phyloP scores from a whole-genome alignment of 2,797 vertebrate species.

The Megalops cyprinoides region DNA sequence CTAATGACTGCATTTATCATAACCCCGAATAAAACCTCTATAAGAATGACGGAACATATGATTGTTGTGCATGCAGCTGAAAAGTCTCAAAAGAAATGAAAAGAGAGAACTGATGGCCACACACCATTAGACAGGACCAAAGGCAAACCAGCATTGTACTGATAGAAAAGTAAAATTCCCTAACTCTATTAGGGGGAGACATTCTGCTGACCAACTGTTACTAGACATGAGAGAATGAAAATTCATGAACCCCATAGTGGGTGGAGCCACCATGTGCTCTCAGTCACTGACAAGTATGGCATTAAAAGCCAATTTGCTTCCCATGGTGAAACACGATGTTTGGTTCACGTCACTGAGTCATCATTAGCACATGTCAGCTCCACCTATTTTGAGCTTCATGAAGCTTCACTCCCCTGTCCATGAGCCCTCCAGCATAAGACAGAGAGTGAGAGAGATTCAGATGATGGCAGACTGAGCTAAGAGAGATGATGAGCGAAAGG shows the following conservation, averaged over 20 bases:
- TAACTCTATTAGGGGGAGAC: neutral
- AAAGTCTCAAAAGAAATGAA: neutral
- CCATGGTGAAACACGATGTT: too few relatives aligned
- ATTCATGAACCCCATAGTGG: neutral
- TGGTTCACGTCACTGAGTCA: neutral
- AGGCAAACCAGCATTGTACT: neutral
- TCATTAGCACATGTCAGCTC: too few relatives aligned
- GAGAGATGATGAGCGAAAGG: neutral
- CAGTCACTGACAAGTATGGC: neutral
- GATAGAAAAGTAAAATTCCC: neutral
- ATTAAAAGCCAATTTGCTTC: too few relatives aligned
- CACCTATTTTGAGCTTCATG: neutral
- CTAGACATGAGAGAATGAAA: neutral
- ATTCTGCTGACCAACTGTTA: neutral
- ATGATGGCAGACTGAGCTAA: neutral
- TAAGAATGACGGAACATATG: neutral
- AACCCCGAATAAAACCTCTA: neutral
- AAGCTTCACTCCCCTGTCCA: neutral
- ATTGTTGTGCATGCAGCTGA: neutral
- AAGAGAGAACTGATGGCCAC: neutral
- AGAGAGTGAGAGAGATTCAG: neutral
- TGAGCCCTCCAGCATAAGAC: neutral
- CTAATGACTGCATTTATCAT: conserved; percentile 1
- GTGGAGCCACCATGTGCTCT: neutral
- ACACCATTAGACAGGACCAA: neutral